These are phyloP conservation scores for human DNA, from an alignment of 2,113 vertebrate species.

Conservation along the genomic window GRCh38 chr15:77119501-77120000, in stretches of 20 bases:
- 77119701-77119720: not conserved
- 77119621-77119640: not conserved
- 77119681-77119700: not conserved
- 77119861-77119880: not conserved
- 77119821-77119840: conserved; percentile 38
- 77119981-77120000: not conserved
- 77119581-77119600: not conserved
- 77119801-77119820: conserved; percentile 36
- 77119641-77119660: not conserved
- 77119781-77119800: conserved; percentile 45
- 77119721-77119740: conserved; percentile 48
- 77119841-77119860: conserved; percentile 20
- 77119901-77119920: not conserved
- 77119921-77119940: not conserved
- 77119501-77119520: not conserved
- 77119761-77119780: conserved; percentile 26
- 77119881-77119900: not conserved
- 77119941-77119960: not conserved
- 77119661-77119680: not conserved
- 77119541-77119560: not conserved
- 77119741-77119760: conserved; percentile 13
- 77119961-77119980: not conserved
- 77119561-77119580: not conserved
- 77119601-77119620: not conserved
- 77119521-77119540: not conserved